phyloP scores from a whole-genome alignment of 2,113 vertebrate species.

The Pogona vitticeps region DNA sequence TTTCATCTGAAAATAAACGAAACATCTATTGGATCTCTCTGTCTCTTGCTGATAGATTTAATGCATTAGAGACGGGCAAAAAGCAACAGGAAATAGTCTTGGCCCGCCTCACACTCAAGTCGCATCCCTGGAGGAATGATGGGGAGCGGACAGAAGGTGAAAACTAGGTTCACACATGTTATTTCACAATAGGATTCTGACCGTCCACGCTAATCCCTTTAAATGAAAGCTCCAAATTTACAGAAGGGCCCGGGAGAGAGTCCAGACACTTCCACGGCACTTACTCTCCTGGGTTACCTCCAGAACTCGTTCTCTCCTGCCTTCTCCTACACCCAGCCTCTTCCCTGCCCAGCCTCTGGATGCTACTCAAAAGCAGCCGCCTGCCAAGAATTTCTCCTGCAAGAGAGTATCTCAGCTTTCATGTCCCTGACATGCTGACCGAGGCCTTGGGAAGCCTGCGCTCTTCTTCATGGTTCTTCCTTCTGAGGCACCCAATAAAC shows the following conservation, averaged over 20 bases:
- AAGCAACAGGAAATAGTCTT: too few species aligned
- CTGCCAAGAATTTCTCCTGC: background rate
- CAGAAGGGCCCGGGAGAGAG: too few species aligned
- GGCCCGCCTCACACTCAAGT: too few species aligned
- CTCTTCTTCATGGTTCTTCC: background rate
- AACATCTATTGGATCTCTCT: too few species aligned
- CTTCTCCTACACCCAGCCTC: background rate
- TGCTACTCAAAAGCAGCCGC: background rate
- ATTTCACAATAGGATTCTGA: too few species aligned
- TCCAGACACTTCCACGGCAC: too few species aligned
- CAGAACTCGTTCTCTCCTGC: background rate
- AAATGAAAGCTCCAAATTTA: background rate
- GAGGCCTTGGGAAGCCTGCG: background rate
- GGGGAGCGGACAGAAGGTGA: rapidly evolving
- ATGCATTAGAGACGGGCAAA: too few species aligned
- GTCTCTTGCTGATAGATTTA: too few species aligned
- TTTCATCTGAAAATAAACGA: too few species aligned
- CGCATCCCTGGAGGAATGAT: background rate
- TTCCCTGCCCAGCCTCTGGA: background rate
- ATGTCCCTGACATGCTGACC: background rate
- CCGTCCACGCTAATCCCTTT: background rate
- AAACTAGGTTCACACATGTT: background rate
- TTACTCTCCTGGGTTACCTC: background rate
- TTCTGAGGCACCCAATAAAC: background rate
- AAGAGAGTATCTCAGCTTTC: background rate